These are phyloP conservation scores for Arbacia lixula DNA, from an alignment of 53 echinoderm and acorn worm species.

Conservation along the genomic window DNA sequence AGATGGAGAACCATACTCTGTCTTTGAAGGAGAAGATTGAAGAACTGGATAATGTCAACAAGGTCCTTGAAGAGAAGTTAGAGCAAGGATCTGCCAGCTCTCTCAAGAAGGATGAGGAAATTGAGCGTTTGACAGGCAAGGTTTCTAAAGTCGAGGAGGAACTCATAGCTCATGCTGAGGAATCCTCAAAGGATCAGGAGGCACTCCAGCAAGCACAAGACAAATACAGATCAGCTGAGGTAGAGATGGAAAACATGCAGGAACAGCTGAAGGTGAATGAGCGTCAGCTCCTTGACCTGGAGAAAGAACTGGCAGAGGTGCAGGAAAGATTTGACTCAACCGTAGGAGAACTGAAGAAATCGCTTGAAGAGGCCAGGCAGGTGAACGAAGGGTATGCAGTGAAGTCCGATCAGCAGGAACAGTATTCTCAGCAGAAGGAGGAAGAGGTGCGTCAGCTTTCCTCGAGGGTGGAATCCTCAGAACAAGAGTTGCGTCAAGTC, in stretches of 20 bases:
- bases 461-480: slow-evolving; percentile 38
- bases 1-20: background rate
- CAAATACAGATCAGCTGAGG: background rate
- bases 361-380: slow-evolving; percentile 23
- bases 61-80: slow-evolving; percentile 9
- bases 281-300: slow-evolving; percentile 25
- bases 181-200: slow-evolving; percentile 30
- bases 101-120: slow-evolving; percentile 29
- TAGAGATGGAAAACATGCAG: slow-evolving; percentile 35
- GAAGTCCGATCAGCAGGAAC: slow-evolving; percentile 40
- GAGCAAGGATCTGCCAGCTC: slow-evolving; percentile 18
- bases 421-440: slow-evolving; percentile 32
- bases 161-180: slow-evolving; percentile 23
- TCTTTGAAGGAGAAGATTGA: slow-evolving; percentile 21
- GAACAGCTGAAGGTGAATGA: slow-evolving; percentile 16
- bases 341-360: background rate
- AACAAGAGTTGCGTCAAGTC: slow-evolving; percentile 42
- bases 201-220: slow-evolving; percentile 1
- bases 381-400: slow-evolving; percentile 17
- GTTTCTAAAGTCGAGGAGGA: background rate
- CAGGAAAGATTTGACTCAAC: slow-evolving; percentile 37
- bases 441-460: slow-evolving; percentile 51
- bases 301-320: slow-evolving; percentile 18
- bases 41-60: slow-evolving; percentile 24
- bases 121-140: slow-evolving; percentile 11